Evolutionary conservation across 1,140 invertebrate species (phyloP), one percentile per base, ranked within the genome.

Genomic region (Drosophila seguyi): DNA sequence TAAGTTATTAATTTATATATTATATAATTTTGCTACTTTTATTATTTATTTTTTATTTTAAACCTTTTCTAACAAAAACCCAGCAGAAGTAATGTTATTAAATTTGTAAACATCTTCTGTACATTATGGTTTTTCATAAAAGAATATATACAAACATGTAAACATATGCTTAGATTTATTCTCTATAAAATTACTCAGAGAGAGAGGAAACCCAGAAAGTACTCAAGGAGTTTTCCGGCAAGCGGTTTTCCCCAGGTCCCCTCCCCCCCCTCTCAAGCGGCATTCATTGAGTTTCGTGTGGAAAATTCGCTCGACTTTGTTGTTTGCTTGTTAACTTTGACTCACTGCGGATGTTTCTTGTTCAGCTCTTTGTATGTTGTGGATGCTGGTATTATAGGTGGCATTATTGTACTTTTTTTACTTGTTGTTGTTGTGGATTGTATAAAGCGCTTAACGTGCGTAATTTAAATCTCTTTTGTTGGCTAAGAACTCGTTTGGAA

Each of bases 401-500:
- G 58, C 31, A 73, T 68, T 69, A 55, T 44, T 57, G 62, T 53
- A 61, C 42, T 56, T 56, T 55, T 44, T 65, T 55, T 58, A 55
- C 36, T 39, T 63, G 29, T 31, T 31, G 29, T 6, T 29, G 52
- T 41, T 57, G 76, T 20, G 11, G 66, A 48, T 29, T 76, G 63
- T 73, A 88, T 87, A 87, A 87, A 83, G 72, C 84, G 84, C 84
- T 87, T 87, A 87, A 76, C 84, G 41, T 73, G 84, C 76, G 80
- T 87, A 88, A 87, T 87, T 87, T 83, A 87, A 87, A 88, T 87
- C 84, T 60, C 84, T 71, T 88, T 88, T 85, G 82, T 74, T 78
- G 82, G 44, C 78, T 42, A 67, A 74, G 76, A 83, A 80, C 76
- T 83, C 76, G 68, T 77, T 85, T 50, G 81, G 77, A 48, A n/a